phyloP scores from a whole-genome alignment of 2,113 vertebrate genomes.

The Mesocricetus auratus region DNA sequence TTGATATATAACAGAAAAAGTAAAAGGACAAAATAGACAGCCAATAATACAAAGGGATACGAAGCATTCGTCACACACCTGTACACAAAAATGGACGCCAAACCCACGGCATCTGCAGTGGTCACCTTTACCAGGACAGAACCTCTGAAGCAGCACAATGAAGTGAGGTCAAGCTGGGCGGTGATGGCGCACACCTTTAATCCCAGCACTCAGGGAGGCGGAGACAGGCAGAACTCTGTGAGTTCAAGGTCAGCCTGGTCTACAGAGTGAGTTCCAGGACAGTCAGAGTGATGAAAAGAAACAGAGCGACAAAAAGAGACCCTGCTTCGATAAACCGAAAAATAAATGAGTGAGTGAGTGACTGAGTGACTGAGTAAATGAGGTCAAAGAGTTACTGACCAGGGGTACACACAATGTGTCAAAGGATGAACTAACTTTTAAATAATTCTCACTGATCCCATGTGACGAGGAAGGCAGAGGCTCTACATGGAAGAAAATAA shows the following conservation, averaged over 20 bases:
- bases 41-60: background rate
- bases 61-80: background rate
- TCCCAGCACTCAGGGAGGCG: background rate
- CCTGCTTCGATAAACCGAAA: background rate
- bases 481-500: conserved; percentile 16
- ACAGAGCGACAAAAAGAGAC: background rate
- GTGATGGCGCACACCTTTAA: background rate
- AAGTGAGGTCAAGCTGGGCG: background rate
- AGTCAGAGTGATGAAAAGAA: background rate
- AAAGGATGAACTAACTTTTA: background rate
- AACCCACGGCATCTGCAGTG: background rate
- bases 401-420: background rate
- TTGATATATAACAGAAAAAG: background rate
- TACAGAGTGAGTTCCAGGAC: background rate
- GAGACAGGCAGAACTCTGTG: background rate
- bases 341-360: too few relatives aligned
- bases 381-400: background rate
- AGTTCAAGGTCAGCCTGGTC: background rate
- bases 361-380: background rate
- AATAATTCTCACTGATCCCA: background rate
- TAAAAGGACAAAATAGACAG: background rate
- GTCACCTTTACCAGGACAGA: background rate
- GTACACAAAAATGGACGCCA: background rate
- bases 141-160: background rate
- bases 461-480: background rate